Percentiles rank a stretch among this genome's conserved stretches.
phyloP scores from a whole-genome alignment of 2,113 vertebrate genomes.

The Petroica traversi region DNA sequence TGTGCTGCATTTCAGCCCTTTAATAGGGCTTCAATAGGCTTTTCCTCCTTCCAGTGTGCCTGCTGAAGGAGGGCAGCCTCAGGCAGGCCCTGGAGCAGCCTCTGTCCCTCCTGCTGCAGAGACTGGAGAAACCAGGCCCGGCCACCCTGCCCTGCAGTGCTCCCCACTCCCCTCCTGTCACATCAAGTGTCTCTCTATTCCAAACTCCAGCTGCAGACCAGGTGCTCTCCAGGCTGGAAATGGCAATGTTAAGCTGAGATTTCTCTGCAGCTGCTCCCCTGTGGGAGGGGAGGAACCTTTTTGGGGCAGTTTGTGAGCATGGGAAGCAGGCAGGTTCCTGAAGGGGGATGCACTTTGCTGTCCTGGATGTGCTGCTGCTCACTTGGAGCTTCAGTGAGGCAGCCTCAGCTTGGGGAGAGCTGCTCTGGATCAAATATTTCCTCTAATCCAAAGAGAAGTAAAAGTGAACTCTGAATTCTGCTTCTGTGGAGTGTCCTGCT shows the following conservation, averaged over 20 bases:
- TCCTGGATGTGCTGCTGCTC: conserved; percentile 38
- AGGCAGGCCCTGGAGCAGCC: not conserved
- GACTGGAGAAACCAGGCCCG: too few relatives aligned
- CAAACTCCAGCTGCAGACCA: not conserved
- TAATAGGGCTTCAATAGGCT: not conserved
- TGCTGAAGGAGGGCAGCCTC: not conserved
- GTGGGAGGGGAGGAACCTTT: conserved; percentile 20
- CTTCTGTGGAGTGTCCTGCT: not conserved
- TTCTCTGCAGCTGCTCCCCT: conserved; percentile 28
- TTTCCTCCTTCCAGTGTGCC: not conserved
- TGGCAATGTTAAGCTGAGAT: conserved; percentile 3
- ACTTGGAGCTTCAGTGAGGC: not conserved
- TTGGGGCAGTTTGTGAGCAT: not conserved
- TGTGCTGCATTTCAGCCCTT: not conserved
- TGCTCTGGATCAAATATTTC: not conserved
- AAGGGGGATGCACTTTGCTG: not conserved
- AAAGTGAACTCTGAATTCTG: not conserved
- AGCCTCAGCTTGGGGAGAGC: not conserved
- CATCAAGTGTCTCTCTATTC: not conserved
- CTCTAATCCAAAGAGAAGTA: not conserved
- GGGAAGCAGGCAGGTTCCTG: not conserved
- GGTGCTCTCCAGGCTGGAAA: not conserved
- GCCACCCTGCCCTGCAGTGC: too few relatives aligned
- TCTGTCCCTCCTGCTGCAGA: not conserved
- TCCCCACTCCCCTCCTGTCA: not conserved